Evolutionary conservation across 2,888 invertebrate genomes (phyloP).

Genomic region (Himalopsyche anomala): DNA sequence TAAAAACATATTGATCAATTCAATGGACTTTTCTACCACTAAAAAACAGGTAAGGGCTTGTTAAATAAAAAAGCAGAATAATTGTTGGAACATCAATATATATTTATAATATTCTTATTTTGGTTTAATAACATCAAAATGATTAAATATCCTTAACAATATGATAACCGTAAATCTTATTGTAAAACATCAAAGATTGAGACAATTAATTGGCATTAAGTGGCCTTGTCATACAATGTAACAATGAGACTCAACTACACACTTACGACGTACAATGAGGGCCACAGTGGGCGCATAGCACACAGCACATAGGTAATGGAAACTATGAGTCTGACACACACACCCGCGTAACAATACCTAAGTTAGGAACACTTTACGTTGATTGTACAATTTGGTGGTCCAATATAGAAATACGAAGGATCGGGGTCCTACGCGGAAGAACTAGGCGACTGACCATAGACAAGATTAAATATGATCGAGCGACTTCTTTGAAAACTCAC

Average conservation of each 20-base stretch:
- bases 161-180: slow-evolving; percentile 57
- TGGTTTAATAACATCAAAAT: slow-evolving; percentile 57
- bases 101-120: slow-evolving; percentile 54
- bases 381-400: slow-evolving; percentile 54
- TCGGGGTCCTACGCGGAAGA: slow-evolving; percentile 50
- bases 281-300: slow-evolving; percentile 33
- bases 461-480: slow-evolving; percentile 50
- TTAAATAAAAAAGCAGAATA: not conserved
- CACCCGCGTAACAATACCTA: slow-evolving; percentile 47
- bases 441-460: slow-evolving; percentile 63
- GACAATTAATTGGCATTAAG: slow-evolving; percentile 56
- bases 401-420: slow-evolving; percentile 39
- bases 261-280: slow-evolving; percentile 47
- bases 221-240: slow-evolving; percentile 52
- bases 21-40: too few relatives aligned
- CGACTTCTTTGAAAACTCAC: slow-evolving; percentile 48
- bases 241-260: slow-evolving; percentile 56
- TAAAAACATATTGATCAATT: too few relatives aligned
- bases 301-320: slow-evolving; percentile 44
- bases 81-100: slow-evolving; percentile 57
- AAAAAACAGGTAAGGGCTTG: not conserved
- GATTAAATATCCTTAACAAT: slow-evolving; percentile 58
- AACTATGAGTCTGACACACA: slow-evolving; percentile 46
- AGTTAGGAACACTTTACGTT: slow-evolving; percentile 56
- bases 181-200: slow-evolving; percentile 55